Evolutionary conservation across 2,113 vertebrate species (phyloP).

Genomic region (Argyrosomus japonicus): DNA sequence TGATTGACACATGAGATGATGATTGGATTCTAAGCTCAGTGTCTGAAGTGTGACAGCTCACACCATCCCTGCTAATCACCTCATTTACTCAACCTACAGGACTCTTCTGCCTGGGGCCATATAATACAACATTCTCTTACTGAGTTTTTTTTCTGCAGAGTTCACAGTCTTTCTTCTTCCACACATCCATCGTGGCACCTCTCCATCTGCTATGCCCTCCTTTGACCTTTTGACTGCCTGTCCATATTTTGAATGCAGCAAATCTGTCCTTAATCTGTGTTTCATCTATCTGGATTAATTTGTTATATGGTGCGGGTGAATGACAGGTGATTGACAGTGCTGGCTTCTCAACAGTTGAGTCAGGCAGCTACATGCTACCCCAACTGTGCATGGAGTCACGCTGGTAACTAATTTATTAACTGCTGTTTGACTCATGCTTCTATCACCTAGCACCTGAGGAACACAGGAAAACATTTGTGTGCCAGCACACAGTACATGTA

Average conservation of each 20-base stretch:
- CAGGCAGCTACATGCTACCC: constrained; percentile 61
- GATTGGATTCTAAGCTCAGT: constrained; percentile 69
- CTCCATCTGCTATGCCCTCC: constrained; percentile 16
- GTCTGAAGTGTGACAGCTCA: constrained; percentile 76
- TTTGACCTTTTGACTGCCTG: constrained; percentile 46
- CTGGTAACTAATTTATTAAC: constrained; percentile 68
- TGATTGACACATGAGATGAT: constrained; percentile 77
- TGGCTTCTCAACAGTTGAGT: constrained; percentile 53
- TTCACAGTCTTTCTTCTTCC: constrained; percentile 2
- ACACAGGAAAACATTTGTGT: constrained; percentile 35
- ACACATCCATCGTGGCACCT: not conserved
- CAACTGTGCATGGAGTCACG: constrained; percentile 36
- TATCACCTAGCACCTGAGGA: constrained; percentile 36
- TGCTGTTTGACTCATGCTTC: constrained; percentile 56
- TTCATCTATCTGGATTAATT: constrained; percentile 53
- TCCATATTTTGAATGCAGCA: constrained; percentile 19
- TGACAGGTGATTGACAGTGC: constrained; percentile 74
- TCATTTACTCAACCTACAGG: constrained; percentile 75
- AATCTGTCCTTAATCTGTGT: not conserved
- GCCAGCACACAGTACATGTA: not conserved
- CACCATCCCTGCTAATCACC: constrained; percentile 79
- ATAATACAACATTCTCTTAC: constrained; percentile 48
- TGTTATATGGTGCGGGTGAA: constrained; percentile 23
- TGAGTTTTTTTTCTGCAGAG: not conserved
- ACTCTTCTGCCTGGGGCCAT: constrained; percentile 65